A percentile compares a stretch with the other conserved stretches of the same genome.
These are phyloP conservation scores for Beaufortia kweichowensis DNA, from an alignment of 2,113 vertebrate species.

Conservation along the genomic window DNA sequence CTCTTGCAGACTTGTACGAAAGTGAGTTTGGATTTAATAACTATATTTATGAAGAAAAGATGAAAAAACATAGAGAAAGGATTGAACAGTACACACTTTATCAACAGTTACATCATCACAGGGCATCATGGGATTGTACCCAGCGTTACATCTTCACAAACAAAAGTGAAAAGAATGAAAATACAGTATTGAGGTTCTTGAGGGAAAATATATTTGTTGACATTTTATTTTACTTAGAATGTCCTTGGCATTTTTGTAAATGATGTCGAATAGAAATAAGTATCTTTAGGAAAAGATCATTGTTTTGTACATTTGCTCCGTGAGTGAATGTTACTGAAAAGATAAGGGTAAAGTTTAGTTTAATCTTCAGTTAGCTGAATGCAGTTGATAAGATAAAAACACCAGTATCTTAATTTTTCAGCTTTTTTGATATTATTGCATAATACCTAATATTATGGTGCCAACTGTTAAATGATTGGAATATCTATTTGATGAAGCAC, in stretches of 20 bases:
- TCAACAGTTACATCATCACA: neutral
- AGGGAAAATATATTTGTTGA: slow-evolving; percentile 12
- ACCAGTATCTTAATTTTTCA: neutral
- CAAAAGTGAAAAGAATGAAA: neutral
- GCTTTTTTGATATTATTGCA: neutral
- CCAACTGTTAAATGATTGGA: neutral
- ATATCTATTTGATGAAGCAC: neutral
- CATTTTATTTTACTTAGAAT: no score
- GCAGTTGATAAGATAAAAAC: neutral
- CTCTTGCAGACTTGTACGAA: no score
- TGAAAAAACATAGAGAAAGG: no score
- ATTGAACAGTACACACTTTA: neutral
- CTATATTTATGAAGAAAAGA: no score
- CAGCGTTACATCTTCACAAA: no score
- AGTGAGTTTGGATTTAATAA: no score
- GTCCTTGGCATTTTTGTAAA: no score
- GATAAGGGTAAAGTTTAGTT: neutral
- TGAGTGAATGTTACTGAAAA: slow-evolving; percentile 7
- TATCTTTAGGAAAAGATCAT: neutral
- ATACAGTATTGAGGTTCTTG: slow-evolving; percentile 8
- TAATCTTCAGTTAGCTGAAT: no score
- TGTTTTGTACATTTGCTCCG: slow-evolving; percentile 25
- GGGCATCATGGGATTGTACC: neutral
- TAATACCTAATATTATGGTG: neutral
- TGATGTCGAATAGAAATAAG: neutral